These are phyloP conservation scores for Circaetus gallicus DNA, from an alignment of 2,113 vertebrate species.

Conservation along the genomic window DNA sequence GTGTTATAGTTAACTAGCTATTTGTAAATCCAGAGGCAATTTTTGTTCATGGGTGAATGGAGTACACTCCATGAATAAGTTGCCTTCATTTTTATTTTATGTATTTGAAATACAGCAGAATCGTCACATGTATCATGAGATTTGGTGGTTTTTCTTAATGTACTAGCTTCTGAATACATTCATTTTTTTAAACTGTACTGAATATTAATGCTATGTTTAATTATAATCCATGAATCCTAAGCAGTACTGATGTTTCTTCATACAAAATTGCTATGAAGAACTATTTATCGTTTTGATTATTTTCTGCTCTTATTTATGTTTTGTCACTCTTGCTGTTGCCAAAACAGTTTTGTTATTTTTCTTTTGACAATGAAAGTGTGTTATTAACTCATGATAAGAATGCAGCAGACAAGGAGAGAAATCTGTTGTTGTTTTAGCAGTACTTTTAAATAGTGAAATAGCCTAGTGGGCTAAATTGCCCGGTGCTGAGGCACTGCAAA, in stretches of 20 bases:
- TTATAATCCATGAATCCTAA: neutral
- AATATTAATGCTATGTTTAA: neutral
- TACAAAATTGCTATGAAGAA: neutral
- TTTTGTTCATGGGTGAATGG: neutral
- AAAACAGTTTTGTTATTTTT: neutral
- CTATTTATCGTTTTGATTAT: neutral
- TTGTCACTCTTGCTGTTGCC: neutral
- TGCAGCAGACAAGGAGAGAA: neutral
- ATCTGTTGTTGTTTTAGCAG: neutral
- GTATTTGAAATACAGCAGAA: neutral
- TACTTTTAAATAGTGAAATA: neutral
- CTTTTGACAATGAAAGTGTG: neutral
- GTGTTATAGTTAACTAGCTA: neutral
- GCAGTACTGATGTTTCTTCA: neutral
- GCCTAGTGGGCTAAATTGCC: neutral
- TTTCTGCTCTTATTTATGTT: conserved; percentile 1
- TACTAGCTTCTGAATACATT: neutral
- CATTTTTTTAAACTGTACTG: neutral
- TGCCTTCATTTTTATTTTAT: neutral
- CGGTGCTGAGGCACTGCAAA: neutral
- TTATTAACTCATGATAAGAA: neutral
- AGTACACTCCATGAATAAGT: neutral
- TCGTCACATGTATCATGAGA: neutral
- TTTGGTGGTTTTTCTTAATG: neutral
- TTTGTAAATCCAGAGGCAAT: neutral